Evolutionary conservation across 1,140 invertebrate species (phyloP).

Genomic region (Diachasmimorpha longicaudata): DNA sequence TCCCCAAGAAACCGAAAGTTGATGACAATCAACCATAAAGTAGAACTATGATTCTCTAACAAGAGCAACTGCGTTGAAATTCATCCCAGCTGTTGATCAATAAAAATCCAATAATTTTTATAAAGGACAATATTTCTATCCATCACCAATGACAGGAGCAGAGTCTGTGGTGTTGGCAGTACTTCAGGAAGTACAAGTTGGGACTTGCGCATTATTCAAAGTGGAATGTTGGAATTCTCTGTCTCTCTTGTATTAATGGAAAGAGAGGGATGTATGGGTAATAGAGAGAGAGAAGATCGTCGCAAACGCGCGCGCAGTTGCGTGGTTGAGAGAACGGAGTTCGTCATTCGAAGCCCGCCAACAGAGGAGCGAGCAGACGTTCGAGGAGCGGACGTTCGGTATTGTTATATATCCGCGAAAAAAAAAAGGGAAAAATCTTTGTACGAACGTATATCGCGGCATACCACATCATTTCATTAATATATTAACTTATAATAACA

Average conservation of each 20-base stretch:
- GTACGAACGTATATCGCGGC: background rate
- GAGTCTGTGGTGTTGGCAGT: too few species aligned
- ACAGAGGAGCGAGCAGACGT: constrained; percentile 58
- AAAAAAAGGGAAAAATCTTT: background rate
- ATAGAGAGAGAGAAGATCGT: constrained; percentile 24
- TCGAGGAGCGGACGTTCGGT: constrained; percentile 43
- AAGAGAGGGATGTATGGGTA: background rate
- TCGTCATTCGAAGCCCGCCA: constrained; percentile 61
- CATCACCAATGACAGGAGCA: too few species aligned
- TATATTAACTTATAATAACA: background rate
- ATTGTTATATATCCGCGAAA: constrained; percentile 38
- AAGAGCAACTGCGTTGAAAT: too few species aligned
- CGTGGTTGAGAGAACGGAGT: constrained; percentile 45
- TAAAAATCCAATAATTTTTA: too few species aligned
- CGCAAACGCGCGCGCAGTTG: constrained; percentile 21
- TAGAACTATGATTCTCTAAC: too few species aligned
- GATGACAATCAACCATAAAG: too few species aligned
- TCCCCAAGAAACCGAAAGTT: too few species aligned
- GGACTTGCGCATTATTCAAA: too few species aligned
- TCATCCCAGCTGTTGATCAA: too few species aligned
- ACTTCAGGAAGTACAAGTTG: too few species aligned
- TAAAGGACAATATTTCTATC: too few species aligned
- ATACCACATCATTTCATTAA: background rate
- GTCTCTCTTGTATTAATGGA: background rate
- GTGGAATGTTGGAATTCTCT: too few species aligned